These are phyloP conservation scores for Grammatotria lemairii DNA, from an alignment of 2,113 vertebrate genomes.

Conservation along the genomic window DNA sequence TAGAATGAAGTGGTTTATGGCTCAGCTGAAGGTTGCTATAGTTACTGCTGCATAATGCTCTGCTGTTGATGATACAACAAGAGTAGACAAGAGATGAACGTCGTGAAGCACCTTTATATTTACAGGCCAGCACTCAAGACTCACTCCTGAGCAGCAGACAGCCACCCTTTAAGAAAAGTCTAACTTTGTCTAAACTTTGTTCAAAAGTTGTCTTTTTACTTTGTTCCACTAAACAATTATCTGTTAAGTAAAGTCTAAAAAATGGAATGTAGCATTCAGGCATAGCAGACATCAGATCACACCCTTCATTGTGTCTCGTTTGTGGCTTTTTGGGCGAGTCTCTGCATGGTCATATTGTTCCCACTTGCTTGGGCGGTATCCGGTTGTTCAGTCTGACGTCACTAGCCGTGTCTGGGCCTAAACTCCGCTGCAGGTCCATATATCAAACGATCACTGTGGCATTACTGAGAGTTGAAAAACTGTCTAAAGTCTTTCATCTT, in stretches of 20 bases:
- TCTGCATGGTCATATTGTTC: not conserved
- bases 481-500: no score
- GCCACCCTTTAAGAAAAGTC: not conserved
- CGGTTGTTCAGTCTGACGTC: no score
- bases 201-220: not conserved
- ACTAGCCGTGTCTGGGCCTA: fast-evolving
- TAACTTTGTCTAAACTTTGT: not conserved
- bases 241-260: not conserved
- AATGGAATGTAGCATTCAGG: not conserved
- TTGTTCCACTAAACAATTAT: not conserved
- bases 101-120: not conserved
- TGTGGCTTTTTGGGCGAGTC: not conserved
- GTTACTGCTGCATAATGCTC: not conserved
- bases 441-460: no score
- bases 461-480: no score
- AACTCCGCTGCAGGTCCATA: no score
- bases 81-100: not conserved
- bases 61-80: not conserved
- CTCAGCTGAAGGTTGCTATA: not conserved
- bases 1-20: not conserved
- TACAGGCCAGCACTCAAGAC: not conserved
- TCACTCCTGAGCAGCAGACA: not conserved
- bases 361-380: fast-evolving
- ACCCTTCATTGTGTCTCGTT: not conserved
- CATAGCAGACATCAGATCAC: not conserved